Base-by-base conservation (phyloP, 1,140 invertebrate species). In the Apis laboriosa region DNA sequence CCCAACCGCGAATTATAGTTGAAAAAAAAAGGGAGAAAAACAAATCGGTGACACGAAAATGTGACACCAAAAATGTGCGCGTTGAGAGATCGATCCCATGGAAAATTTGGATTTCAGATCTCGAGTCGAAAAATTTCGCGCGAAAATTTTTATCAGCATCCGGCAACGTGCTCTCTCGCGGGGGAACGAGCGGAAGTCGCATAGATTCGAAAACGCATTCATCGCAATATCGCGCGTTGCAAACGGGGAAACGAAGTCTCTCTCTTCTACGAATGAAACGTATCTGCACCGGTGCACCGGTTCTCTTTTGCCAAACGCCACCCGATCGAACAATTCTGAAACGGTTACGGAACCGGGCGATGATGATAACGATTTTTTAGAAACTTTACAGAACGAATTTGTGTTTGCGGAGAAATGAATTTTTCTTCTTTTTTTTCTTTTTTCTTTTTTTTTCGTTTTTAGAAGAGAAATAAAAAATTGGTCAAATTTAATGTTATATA, bases 181-280 rank as follows among this genome's bases (percentile, higher is more conserved):
- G 49, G 34, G 17, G 64, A 53, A 77, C 49, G 64, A 67, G 28
- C 53, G 63, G 66, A 83, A 83, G 81, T 78, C 63, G 43, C 56
- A 71, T 49, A 76, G 72, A 78, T 72, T 72, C 34, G 9, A 19
- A 80, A 80, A 80, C 55, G 77, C 66, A 84, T 84, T 84, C 82
- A 84, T 60, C 68, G 68, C 82, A 80, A 80, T 80, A 68, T 84
- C 68, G 61, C 77, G 63, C 58, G 34, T 68, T 34, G 56, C 28
- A 51, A 77, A 55, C 49, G 53, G 13, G 43, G n/a, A 60, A 34
- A 71, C 21, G 43, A 80, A 84, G 63, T 80, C 80, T 7, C 63
- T 43, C 70, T 60, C 24, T 24, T 2, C 3, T 34, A 34, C 34
- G 34, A 34, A 34, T 83, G 82, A 84, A 84, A 21, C 82, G 63